Base-by-base conservation (phyloP, 2,888 invertebrate genomes). In the Dyspetes luteomarginatus region DNA sequence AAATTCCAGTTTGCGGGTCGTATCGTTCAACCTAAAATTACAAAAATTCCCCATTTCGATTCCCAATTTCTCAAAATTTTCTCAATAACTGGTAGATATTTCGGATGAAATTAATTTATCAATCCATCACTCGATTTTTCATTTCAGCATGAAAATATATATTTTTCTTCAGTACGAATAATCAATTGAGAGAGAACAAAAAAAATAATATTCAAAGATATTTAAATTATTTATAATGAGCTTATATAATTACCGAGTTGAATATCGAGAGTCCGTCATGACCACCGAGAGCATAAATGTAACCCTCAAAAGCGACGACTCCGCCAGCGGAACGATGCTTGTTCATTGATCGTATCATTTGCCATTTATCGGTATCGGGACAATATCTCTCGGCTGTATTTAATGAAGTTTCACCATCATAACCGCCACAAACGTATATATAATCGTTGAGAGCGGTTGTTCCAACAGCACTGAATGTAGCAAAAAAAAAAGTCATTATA, bases 261-360 rank as follows among this genome's bases (percentile, higher is more conserved):
- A 97, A 97, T 86, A 97, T 97, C 4, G 96, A 96, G 15, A 97
- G 92, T 0, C 97, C 97, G 92, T 97, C 97, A 89, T 97, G 97
- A 0, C 97, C 97, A 15, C 97, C 98, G 50, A 97, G 93, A 0
- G 96, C 96, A 90, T 96, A 97, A 71, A 97, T 95, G 87, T 94
- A 95, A 41, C 96, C 96, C 91, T 94, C 93, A 88, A 95, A 93
- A 17, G 95, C 94, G 2, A 95, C 94, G 1, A 96, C 95, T 52
- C 96, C 96, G 17, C 96, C 95, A 56, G 96, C 96, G 87, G 95
- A 95, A 48, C 95, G 92, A 87, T 94, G 95, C 88, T 95, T 95
- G 86, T 94, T 94, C 96, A 96, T 96, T 9, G 94, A 93, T n/a
- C 94, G 93, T 55, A 96, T 93, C 86, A 95, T 94, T 84, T 94